These are phyloP conservation scores for Aphidius ervi DNA, from an alignment of 1,140 invertebrate genomes.

Conservation along the genomic window DNA sequence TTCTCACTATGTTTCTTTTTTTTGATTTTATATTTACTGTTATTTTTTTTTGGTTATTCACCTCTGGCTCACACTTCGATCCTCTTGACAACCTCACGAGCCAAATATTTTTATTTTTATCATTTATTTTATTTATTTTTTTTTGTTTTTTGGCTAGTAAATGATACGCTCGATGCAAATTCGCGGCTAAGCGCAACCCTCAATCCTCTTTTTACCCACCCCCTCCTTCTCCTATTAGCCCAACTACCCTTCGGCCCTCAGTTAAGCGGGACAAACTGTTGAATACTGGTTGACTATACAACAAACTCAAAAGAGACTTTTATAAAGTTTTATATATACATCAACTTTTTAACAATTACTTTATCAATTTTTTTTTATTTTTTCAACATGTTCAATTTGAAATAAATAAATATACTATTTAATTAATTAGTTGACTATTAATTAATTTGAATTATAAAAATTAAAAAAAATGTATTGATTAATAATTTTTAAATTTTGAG, in stretches of 20 bases:
- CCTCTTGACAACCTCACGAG: neutral
- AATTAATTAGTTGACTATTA: too few species aligned
- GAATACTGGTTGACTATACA: slow-evolving; percentile 17
- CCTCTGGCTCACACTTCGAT: neutral
- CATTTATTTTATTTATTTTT: neutral
- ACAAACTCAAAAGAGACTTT: neutral
- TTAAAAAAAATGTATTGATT: too few species aligned
- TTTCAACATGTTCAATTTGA: too few species aligned
- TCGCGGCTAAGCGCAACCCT: slow-evolving; percentile 11
- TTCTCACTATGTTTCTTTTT: slow-evolving; percentile 9
- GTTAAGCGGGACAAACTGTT: slow-evolving; percentile 20
- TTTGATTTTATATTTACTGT: slow-evolving; percentile 5
- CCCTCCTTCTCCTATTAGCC: slow-evolving; percentile 20
- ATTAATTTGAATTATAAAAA: too few species aligned
- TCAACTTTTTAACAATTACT: too few species aligned
- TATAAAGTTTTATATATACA: too few species aligned
- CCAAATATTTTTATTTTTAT: neutral
- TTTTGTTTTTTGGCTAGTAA: slow-evolving; percentile 18
- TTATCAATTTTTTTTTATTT: too few species aligned
- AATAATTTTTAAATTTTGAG: too few species aligned
- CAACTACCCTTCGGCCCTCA: slow-evolving; percentile 3
- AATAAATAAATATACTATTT: too few species aligned
- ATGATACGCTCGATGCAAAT: slow-evolving; percentile 17
- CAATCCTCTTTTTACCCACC: slow-evolving; percentile 8
- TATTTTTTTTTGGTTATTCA: slow-evolving; percentile 2